Evolutionary conservation across 1,140 invertebrate genomes (phyloP).

Genomic region (Megathymus violae): DNA sequence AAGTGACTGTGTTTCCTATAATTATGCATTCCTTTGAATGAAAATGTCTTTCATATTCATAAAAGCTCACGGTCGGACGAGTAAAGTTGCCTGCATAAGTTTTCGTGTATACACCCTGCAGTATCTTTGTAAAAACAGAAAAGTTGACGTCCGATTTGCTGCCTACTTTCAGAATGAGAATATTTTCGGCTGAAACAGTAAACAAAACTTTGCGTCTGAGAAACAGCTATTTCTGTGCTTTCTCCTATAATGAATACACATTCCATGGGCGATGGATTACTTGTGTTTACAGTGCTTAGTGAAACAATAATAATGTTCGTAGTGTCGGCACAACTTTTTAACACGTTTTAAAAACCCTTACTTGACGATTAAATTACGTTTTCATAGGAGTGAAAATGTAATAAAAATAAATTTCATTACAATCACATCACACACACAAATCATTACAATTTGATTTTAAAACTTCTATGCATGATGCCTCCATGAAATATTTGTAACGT

Average conservation of each 20-base stretch:
- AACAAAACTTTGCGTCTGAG: slow-evolving; percentile 46
- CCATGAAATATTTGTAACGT: too few species aligned
- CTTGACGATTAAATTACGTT: too few species aligned
- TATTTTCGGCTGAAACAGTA: slow-evolving; percentile 43
- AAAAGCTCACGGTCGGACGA: slow-evolving; percentile 46
- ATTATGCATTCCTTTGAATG: slow-evolving; percentile 28
- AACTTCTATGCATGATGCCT: too few species aligned
- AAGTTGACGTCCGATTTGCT: slow-evolving; percentile 63
- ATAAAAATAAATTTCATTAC: too few species aligned
- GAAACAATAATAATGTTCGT: too few species aligned
- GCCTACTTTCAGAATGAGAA: slow-evolving; percentile 67
- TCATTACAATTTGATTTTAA: too few species aligned
- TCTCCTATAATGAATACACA: slow-evolving; percentile 19
- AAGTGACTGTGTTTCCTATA: slow-evolving; percentile 26
- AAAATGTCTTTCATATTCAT: slow-evolving; percentile 37
- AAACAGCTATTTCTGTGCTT: slow-evolving; percentile 34
- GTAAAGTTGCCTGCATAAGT: slow-evolving; percentile 54
- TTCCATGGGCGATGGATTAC: neutral
- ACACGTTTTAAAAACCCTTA: too few species aligned
- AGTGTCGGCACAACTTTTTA: too few species aligned
- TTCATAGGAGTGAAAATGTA: neutral
- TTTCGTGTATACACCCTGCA: slow-evolving; percentile 53
- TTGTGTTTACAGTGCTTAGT: slow-evolving; percentile 34
- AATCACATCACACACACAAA: too few species aligned
- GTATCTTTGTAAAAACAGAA: slow-evolving; percentile 60